Evolutionary conservation across 2,113 vertebrate species (phyloP).

Genomic region (Felis chaus): DNA sequence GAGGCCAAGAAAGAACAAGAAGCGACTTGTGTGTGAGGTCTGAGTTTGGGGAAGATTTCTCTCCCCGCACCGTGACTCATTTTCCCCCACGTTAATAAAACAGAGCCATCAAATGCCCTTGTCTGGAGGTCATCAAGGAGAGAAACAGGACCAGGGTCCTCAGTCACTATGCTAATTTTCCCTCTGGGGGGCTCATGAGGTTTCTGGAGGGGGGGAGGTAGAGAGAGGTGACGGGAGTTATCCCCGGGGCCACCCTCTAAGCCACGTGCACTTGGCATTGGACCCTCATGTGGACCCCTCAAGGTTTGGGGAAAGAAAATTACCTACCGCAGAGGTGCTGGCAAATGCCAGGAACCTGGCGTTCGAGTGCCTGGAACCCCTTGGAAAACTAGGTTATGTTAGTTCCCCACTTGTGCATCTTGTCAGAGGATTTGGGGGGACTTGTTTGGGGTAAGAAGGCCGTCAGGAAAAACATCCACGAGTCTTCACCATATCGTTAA

Average conservation of each 20-base stretch:
- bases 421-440: background rate
- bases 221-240: background rate
- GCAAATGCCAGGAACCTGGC: background rate
- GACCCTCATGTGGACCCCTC: background rate
- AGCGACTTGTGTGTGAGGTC: rapidly evolving
- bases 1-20: background rate
- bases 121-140: background rate
- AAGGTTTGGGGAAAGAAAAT: background rate
- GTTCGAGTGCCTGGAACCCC: background rate
- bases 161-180: background rate
- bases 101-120: background rate
- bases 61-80: background rate
- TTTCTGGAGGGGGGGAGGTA: background rate
- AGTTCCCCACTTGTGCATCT: background rate
- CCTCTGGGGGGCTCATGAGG: background rate
- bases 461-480: background rate
- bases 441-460: background rate
- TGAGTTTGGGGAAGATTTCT: background rate
- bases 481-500: background rate
- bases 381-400: background rate
- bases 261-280: no score
- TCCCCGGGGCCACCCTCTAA: background rate
- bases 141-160: background rate
- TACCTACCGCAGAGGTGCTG: background rate
- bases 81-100: background rate